Percentiles rank a stretch among this genome's conserved stretches.
Conservation (phyloP, 2,113 vertebrate genomes). For the Bettongia penicillata region DNA sequence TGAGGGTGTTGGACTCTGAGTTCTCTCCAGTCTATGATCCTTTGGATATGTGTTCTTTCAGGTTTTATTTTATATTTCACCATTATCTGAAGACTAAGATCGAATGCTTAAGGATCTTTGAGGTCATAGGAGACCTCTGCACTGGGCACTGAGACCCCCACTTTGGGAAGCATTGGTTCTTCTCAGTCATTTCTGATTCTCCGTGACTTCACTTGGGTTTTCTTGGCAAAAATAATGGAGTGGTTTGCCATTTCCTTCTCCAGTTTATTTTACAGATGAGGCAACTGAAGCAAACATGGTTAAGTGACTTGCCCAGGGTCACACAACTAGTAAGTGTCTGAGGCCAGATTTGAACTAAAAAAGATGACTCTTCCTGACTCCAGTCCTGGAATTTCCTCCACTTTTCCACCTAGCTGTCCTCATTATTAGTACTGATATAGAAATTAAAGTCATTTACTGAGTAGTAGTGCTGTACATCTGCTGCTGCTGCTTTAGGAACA, state of each 20-base stretch:
- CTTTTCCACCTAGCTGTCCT: too few relatives aligned
- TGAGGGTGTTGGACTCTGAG: neutral
- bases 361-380: neutral
- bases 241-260: neutral
- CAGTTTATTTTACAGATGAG: neutral
- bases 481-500: neutral
- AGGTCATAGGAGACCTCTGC: neutral
- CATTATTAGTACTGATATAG: neutral
- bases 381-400: neutral
- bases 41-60: neutral
- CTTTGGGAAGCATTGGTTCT: conserved; percentile 21
- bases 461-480: neutral
- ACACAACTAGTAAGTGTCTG: neutral
- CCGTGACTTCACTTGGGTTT: neutral
- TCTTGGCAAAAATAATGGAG: neutral
- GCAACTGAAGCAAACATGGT: neutral
- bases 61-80: neutral
- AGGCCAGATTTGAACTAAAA: neutral
- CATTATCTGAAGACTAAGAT: neutral
- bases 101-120: neutral
- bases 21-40: neutral
- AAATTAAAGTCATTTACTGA: neutral
- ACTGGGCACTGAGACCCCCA: neutral
- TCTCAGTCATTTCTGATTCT: neutral
- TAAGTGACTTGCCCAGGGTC: neutral